Conservation (phyloP, 2,113 vertebrate genomes). For the Tupaia chinensis region DNA sequence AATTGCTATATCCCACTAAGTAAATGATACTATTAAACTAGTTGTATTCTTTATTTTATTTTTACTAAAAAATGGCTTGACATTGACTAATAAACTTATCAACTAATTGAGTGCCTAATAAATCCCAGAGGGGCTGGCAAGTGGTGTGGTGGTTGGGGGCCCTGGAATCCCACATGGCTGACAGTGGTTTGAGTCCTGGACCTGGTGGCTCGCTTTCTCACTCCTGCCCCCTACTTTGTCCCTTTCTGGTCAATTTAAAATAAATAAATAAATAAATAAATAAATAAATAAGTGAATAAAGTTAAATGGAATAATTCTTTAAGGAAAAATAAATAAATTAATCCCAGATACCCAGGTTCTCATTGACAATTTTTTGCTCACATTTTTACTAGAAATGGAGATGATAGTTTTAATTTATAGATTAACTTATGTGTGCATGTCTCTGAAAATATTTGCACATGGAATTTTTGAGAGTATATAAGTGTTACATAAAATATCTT, state of each 20-base stretch:
- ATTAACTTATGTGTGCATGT: neutral
- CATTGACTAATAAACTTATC: neutral
- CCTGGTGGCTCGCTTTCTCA: no score
- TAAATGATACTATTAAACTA: neutral
- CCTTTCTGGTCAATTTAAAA: no score
- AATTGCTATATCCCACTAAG: neutral
- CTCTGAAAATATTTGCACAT: neutral
- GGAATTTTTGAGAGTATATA: neutral
- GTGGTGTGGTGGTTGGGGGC: no score
- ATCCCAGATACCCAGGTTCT: neutral
- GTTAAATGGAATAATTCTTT: no score
- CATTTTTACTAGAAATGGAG: neutral
- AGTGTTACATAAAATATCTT: neutral
- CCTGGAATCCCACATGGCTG: no score
- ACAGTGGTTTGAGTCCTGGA: no score
- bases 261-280: no score
- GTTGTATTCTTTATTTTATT: neutral
- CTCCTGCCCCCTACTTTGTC: no score
- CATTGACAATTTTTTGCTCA: neutral
- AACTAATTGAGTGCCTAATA: neutral
- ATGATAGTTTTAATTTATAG: neutral
- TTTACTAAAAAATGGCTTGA: neutral
- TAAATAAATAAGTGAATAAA: no score
- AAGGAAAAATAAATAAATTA: no score
- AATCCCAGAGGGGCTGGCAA: neutral